Evolutionary conservation across 2,113 vertebrate species (phyloP).

Genomic region (Morone saxatilis): DNA sequence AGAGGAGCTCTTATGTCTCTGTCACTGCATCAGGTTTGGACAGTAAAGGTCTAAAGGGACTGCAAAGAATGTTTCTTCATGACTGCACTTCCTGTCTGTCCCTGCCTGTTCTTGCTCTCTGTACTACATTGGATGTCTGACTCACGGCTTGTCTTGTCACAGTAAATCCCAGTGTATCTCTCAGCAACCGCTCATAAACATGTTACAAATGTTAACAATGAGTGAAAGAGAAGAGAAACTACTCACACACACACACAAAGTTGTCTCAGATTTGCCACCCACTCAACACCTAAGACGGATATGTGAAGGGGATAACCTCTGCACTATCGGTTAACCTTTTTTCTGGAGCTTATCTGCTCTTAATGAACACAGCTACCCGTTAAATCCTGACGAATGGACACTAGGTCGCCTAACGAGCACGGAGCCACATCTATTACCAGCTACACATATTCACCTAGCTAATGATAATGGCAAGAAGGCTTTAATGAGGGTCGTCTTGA

Average conservation of each 20-base stretch:
- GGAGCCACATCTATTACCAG: constrained; percentile 21
- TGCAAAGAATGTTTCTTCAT: constrained; percentile 17
- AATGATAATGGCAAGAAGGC: constrained; percentile 44
- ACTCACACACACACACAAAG: neutral
- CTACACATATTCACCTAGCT: constrained; percentile 32
- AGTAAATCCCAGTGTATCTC: neutral
- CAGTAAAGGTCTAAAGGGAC: constrained; percentile 4
- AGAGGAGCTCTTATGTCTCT: constrained; percentile 24
- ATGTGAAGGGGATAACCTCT: constrained; percentile 34
- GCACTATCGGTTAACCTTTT: constrained; percentile 37
- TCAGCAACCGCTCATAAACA: neutral
- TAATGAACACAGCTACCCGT: constrained; percentile 64
- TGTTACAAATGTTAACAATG: neutral
- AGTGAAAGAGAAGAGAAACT: constrained; percentile 6
- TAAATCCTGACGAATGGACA: constrained; percentile 66
- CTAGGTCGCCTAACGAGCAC: constrained; percentile 28
- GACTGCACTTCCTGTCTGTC: constrained; percentile 4
- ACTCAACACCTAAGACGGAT: neutral
- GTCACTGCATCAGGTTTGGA: constrained; percentile 2
- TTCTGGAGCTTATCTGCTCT: constrained; percentile 36
- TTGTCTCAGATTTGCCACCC: constrained; percentile 12
- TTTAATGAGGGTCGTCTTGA: constrained; percentile 61
- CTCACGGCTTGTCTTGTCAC: constrained; percentile 7
- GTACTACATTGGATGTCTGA: neutral
- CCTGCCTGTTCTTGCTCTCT: neutral